Percentiles rank a stretch among this genome's conserved stretches.
phyloP scores from a whole-genome alignment of 2,113 vertebrate species.

The Blennius ocellaris region DNA sequence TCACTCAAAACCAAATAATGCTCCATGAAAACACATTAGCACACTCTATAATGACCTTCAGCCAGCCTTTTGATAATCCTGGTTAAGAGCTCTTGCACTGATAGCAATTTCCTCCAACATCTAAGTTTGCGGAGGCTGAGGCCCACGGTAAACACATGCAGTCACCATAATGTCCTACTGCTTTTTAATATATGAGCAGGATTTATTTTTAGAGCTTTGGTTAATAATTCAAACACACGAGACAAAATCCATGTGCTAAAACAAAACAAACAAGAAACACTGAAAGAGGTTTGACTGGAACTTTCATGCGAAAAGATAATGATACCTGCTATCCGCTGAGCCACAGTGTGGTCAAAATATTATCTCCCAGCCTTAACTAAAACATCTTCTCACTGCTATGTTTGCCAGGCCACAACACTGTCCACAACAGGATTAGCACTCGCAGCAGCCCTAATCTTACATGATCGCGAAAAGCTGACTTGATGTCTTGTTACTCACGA shows the following conservation, averaged over 20 bases:
- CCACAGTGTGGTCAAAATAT: constrained; percentile 22
- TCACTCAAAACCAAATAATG: constrained; percentile 18
- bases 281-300: neutral
- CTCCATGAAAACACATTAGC: constrained; percentile 33
- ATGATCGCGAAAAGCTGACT: constrained; percentile 26
- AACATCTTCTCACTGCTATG: neutral
- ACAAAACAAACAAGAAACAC: neutral
- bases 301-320: neutral
- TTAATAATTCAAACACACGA: neutral
- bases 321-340: neutral
- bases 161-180: neutral
- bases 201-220: neutral
- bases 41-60: constrained; percentile 14
- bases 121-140: constrained; percentile 13
- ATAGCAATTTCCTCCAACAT: constrained; percentile 12
- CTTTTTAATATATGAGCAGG: neutral
- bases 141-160: neutral
- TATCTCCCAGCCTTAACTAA: neutral
- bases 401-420: neutral
- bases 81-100: constrained; percentile 20
- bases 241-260: neutral
- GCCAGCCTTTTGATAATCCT: constrained; percentile 34
- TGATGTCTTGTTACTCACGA: constrained; percentile 29
- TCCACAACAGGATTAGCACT: constrained; percentile 27
- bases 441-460: constrained; percentile 33